Conservation (phyloP, 2,888 invertebrate species). For the Noctua comes region DNA sequence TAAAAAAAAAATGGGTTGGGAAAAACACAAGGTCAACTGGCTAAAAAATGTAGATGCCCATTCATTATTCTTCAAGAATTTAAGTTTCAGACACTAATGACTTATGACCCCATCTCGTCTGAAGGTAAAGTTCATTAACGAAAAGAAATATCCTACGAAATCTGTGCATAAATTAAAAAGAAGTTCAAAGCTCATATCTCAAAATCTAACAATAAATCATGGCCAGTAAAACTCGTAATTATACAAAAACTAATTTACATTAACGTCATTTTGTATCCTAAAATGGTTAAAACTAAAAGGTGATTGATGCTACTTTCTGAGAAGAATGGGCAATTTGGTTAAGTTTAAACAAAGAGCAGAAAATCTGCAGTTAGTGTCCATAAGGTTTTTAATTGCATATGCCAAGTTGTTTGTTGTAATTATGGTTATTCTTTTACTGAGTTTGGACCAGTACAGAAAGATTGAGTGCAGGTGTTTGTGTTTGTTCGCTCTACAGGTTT, state of each 20-base stretch:
- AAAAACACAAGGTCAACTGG: not conserved
- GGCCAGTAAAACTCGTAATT: conserved; percentile 81
- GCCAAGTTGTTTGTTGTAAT: too few species aligned
- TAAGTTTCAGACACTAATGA: conserved; percentile 27
- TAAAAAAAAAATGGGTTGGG: not conserved
- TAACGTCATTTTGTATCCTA: conserved; percentile 79
- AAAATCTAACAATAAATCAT: conserved; percentile 81
- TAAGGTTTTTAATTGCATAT: conserved; percentile 12
- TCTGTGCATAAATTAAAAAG: conserved; percentile 45
- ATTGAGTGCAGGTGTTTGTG: not conserved
- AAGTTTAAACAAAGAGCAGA: conserved; percentile 25
- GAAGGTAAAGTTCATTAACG: conserved; percentile 41
- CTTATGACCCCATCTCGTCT: conserved; percentile 7
- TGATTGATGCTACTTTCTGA: conserved; percentile 82
- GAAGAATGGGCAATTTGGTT: conserved; percentile 70
- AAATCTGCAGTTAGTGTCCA: conserved; percentile 6
- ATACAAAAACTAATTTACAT: conserved; percentile 81
- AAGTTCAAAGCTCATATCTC: conserved; percentile 53
- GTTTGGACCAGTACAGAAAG: not conserved
- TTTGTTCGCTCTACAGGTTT: not conserved
- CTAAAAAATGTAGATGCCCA: not conserved
- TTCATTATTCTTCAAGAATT: not conserved
- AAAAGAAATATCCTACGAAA: conserved; percentile 28
- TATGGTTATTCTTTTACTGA: not conserved
- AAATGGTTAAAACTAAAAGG: conserved; percentile 75